Base-by-base conservation (phyloP, 2,888 invertebrate species). In the Tinea semifulvella region DNA sequence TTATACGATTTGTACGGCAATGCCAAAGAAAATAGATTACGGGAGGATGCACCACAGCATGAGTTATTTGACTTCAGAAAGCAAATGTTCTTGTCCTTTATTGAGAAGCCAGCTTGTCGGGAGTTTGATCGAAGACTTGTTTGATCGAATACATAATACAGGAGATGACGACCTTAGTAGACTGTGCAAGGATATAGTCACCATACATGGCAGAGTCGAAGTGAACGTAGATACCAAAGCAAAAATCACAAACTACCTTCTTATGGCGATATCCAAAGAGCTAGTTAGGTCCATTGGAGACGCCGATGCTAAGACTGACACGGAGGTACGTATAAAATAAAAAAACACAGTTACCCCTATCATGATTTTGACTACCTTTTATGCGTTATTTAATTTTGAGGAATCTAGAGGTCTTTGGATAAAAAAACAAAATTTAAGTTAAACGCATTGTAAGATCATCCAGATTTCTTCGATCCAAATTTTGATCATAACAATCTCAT, bases 251-350 rank as follows among this genome's bases (percentile, higher is more conserved):
- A 80, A 80, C 69, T 80, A 79, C 62, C 74, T 80, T 53, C 59
- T 80, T 57, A 76, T 79, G 76, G 79, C 79, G 58, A 80, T 80
- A 60, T 80, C 80, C 38, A 80, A 80, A 60, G 80, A 80, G 56
- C 72, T 80, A 46, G 77, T 80, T 52, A 70, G 80, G 55, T 80
- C 80, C 31, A 80, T 80, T 49, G 80, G 80, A 44, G 80, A 80
- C 49, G 80, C 80, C 11, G 80, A 80, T 50, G 79, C 79, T 54
- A 80, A 80, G 65, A 80, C 80, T 58, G 80, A 80, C 58, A 77
- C 80, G 35, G 79, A 80, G 79, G 80, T 77, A 31, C n/a, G 46
- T 44, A 3, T 26, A n/a, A n/a, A n/a, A 31, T 31, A 14, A 4
- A 4, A 5, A 31, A 4, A 31, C 31, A 31, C 5, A 31, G n/a